Conservation (phyloP, 2,888 invertebrate species). For the Bombylius discolor region DNA sequence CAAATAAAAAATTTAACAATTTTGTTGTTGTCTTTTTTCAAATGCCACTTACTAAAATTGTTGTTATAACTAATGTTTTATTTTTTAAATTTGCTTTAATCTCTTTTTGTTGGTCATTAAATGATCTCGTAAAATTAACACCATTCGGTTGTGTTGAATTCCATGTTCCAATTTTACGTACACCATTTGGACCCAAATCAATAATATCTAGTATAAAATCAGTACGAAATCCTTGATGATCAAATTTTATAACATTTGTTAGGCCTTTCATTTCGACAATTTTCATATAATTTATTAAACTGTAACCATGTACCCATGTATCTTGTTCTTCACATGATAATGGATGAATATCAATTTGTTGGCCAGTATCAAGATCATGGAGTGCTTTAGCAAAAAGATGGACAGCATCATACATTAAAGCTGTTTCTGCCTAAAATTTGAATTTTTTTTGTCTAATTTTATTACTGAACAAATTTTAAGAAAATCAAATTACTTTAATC, state of each 20-base stretch:
- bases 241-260: constrained; percentile 85
- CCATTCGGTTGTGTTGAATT: constrained; percentile 63
- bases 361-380: constrained; percentile 79
- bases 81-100: constrained; percentile 84
- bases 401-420: constrained; percentile 92
- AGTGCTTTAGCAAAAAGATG: constrained; percentile 86
- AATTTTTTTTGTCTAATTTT: too few relatives aligned
- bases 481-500: constrained; percentile 32
- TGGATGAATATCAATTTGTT: constrained; percentile 77
- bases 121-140: constrained; percentile 75
- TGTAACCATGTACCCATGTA: constrained; percentile 89
- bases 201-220: constrained; percentile 86
- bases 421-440: constrained; percentile 69
- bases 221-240: constrained; percentile 84
- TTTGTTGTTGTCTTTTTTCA: not conserved
- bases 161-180: constrained; percentile 78
- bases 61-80: constrained; percentile 81
- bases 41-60: constrained; percentile 62
- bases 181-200: constrained; percentile 70
- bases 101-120: constrained; percentile 72
- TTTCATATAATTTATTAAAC: constrained; percentile 93
- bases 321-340: constrained; percentile 77
- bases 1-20: not conserved
- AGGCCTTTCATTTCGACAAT: constrained; percentile 89
- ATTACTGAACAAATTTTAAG: not conserved